Evolutionary conservation across 2,113 vertebrate species (phyloP).

Genomic region (Nibea coibor): DNA sequence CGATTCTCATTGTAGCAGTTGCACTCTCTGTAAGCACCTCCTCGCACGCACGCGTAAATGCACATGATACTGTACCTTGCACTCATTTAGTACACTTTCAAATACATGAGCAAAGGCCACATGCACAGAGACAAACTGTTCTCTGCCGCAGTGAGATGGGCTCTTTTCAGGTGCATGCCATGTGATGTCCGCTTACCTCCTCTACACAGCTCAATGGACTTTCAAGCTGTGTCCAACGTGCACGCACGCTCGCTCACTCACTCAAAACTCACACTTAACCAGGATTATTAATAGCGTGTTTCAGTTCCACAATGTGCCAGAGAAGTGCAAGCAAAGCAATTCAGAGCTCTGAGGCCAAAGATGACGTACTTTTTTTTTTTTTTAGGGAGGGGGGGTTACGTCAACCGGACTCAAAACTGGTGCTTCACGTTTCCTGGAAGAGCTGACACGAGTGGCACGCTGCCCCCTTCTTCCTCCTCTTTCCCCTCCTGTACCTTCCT

Average conservation of each 20-base stretch:
- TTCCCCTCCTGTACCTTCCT: background rate
- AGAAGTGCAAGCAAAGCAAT: conserved; percentile 75
- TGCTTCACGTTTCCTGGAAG: conserved; percentile 38
- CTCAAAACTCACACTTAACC: conserved; percentile 49
- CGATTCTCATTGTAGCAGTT: conserved; percentile 51
- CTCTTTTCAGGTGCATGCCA: conserved; percentile 66
- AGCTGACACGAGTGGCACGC: conserved; percentile 27
- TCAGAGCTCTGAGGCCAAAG: conserved; percentile 52
- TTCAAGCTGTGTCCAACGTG: conserved; percentile 63
- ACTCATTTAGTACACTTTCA: conserved; percentile 28
- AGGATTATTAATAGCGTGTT: conserved; percentile 79
- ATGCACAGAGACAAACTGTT: conserved; percentile 45
- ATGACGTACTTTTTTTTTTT: conserved; percentile 58
- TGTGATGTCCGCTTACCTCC: conserved; percentile 67
- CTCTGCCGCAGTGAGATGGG: conserved; percentile 56
- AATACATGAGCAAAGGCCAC: conserved; percentile 19
- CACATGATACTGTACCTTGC: conserved; percentile 36
- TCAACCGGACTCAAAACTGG: conserved; percentile 42
- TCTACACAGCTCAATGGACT: conserved; percentile 71
- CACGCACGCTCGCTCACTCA: conserved; percentile 46
- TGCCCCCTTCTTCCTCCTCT: background rate
- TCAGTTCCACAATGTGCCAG: conserved; percentile 73
- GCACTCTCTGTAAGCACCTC: conserved; percentile 23
- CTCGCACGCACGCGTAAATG: conserved; percentile 32
- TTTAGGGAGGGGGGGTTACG: conserved; percentile 56